A percentile compares a stretch with the other conserved stretches of the same genome.
Conservation (phyloP, 2,113 vertebrate species). For the Podocnemis expansa region DNA sequence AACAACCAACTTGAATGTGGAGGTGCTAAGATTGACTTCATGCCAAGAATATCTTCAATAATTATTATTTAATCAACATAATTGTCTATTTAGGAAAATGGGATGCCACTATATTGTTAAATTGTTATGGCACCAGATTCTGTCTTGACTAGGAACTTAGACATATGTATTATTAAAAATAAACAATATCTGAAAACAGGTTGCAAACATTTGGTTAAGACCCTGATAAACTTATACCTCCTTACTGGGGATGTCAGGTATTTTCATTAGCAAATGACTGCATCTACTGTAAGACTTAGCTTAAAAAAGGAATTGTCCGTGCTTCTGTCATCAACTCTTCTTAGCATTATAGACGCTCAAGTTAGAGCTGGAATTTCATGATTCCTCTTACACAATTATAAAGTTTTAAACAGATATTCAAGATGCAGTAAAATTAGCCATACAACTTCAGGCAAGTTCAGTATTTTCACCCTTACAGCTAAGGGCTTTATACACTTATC, state of each 20-base stretch:
- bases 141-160: neutral
- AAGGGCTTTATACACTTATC: neutral
- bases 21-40: too few species aligned
- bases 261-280: neutral
- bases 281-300: neutral
- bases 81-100: neutral
- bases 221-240: neutral
- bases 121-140: neutral
- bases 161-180: neutral
- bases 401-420: neutral
- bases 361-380: neutral
- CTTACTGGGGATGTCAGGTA: neutral
- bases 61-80: neutral
- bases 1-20: too few species aligned
- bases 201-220: neutral
- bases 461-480: neutral
- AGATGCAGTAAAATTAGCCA: neutral
- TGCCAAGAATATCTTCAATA: too few species aligned
- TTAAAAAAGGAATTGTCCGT: neutral
- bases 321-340: neutral
- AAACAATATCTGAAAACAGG: neutral
- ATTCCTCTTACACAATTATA: neutral
- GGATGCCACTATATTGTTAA: neutral
- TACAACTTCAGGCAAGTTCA: neutral
- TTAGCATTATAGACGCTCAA: neutral